A percentile compares a stretch with the other conserved stretches of the same genome.
Conservation (phyloP, 1,140 invertebrate genomes). For the Spodoptera litura region DNA sequence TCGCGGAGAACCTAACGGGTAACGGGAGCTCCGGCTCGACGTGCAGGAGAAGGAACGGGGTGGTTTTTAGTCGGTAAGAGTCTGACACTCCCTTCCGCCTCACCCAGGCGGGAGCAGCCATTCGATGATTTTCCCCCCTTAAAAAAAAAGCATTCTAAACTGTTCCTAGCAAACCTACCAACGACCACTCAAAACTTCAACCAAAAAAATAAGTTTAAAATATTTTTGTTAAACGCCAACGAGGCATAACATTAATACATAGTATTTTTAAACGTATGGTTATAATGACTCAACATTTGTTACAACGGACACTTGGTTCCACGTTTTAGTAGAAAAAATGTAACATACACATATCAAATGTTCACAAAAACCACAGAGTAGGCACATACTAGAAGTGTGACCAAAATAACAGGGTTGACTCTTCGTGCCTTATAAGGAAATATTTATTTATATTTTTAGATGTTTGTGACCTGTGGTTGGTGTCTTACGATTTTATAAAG, state of each 20-base stretch:
- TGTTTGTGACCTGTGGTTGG: too few relatives aligned
- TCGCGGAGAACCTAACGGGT: too few relatives aligned
- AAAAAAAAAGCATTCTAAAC: too few relatives aligned
- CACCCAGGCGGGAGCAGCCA: too few relatives aligned
- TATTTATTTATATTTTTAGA: too few relatives aligned
- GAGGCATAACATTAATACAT: conserved; percentile 23
- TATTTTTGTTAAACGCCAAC: conserved; percentile 8
- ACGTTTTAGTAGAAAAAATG: conserved; percentile 9
- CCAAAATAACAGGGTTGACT: conserved; percentile 25
- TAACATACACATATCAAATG: conserved; percentile 17
- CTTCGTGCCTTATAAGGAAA: too few relatives aligned
- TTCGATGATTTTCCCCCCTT: too few relatives aligned
- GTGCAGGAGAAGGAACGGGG: too few relatives aligned
- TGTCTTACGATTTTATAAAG: too few relatives aligned
- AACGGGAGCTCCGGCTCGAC: too few relatives aligned
- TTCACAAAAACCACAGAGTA: conserved; percentile 15
- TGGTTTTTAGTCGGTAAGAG: too few relatives aligned
- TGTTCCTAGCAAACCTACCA: background rate
- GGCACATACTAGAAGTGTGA: conserved; percentile 21
- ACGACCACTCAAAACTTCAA: background rate
- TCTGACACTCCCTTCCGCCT: too few relatives aligned
- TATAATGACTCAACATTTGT: conserved; percentile 12
- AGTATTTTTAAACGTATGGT: conserved; percentile 19
- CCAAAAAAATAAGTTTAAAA: background rate
- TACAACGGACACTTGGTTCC: background rate